These are phyloP conservation scores for Antheraea yamamai DNA, from an alignment of 2,888 invertebrate species.

Conservation along the genomic window DNA sequence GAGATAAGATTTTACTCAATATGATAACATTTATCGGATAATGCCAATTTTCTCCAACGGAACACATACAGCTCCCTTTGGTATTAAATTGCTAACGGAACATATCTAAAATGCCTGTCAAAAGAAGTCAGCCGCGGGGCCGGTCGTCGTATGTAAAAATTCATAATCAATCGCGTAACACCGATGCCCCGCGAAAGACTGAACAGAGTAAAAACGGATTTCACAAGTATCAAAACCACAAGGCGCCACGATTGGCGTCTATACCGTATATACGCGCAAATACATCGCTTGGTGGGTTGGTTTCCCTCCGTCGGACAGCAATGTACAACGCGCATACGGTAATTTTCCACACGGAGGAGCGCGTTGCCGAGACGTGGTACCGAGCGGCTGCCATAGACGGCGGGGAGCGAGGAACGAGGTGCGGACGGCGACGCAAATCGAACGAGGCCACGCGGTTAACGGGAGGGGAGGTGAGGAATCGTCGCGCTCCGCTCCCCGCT, in stretches of 20 bases:
- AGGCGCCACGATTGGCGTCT: slow-evolving; percentile 49
- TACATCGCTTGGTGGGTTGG: slow-evolving; percentile 47
- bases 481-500: slow-evolving; percentile 47
- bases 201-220: slow-evolving; percentile 53
- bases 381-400: slow-evolving; percentile 52
- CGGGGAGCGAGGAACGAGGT: slow-evolving; percentile 38
- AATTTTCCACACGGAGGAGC: slow-evolving; percentile 64
- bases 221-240: slow-evolving; percentile 62
- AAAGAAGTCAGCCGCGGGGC: slow-evolving; percentile 46
- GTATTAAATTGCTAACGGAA: slow-evolving; percentile 62
- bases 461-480: slow-evolving; percentile 42
- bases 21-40: slow-evolving; percentile 61
- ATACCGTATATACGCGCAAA: slow-evolving; percentile 40
- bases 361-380: slow-evolving; percentile 68
- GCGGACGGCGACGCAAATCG: slow-evolving; percentile 69
- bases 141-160: slow-evolving; percentile 24
- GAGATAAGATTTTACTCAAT: slow-evolving; percentile 64
- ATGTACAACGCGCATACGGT: slow-evolving; percentile 60
- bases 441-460: slow-evolving; percentile 74
- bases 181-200: slow-evolving; percentile 58
- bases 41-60: slow-evolving; percentile 60
- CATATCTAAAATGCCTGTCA: slow-evolving; percentile 64
- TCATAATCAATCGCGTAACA: slow-evolving; percentile 35
- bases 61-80: slow-evolving; percentile 58
- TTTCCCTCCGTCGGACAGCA: slow-evolving; percentile 42